Conservation (phyloP, 2,888 invertebrate species). For the Phymatocera aterrima region DNA sequence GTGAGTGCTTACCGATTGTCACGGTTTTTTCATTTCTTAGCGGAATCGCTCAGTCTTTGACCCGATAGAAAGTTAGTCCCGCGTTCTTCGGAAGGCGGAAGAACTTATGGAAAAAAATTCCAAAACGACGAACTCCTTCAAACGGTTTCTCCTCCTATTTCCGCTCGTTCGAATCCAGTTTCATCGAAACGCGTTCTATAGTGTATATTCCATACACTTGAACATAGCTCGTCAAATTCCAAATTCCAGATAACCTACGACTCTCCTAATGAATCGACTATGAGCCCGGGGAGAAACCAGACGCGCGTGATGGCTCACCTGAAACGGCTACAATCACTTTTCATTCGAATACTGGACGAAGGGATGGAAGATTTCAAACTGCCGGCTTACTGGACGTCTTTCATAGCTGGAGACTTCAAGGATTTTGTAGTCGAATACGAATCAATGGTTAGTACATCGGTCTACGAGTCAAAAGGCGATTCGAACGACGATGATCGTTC, state of each 20-base stretch:
- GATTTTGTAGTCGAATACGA: constrained; percentile 61
- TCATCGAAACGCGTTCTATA: no score
- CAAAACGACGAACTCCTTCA: no score
- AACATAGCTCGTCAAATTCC: neutral
- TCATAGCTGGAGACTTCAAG: constrained; percentile 62
- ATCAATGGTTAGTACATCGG: constrained; percentile 55
- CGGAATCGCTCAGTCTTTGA: neutral
- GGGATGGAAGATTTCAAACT: constrained; percentile 58
- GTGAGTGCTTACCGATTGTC: neutral
- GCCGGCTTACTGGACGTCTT: constrained; percentile 67
- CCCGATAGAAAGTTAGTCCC: neutral
- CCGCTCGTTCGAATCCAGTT: neutral
- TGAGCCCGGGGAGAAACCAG: constrained; percentile 50
- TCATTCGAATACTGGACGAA: constrained; percentile 56
- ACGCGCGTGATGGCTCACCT: constrained; percentile 58
- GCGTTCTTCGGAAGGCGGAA: no score
- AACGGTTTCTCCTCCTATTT: no score
- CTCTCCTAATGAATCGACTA: neutral
- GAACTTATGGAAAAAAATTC: no score
- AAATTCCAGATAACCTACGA: neutral
- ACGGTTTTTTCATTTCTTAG: neutral
- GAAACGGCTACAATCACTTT: constrained; percentile 54
- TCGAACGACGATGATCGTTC: no score
- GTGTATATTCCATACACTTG: no score
- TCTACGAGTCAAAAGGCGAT: neutral